A percentile compares a stretch with the other conserved stretches of the same genome.
These are phyloP conservation scores for Mormyrus proboscirostris DNA, from an alignment of 2,797 vertebrate species.

Conservation along the genomic window DNA sequence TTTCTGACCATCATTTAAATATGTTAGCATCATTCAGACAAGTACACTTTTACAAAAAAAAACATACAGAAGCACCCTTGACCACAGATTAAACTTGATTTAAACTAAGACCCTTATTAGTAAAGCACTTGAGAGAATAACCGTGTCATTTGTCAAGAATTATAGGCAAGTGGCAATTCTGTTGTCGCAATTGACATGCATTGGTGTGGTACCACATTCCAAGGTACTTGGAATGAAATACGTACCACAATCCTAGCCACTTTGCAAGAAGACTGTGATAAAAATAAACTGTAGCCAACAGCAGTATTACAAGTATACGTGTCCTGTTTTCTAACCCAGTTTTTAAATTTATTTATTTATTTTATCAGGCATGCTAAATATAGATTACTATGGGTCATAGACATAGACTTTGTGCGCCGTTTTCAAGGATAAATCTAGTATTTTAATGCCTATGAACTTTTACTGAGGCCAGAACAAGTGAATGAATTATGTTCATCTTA, in stretches of 20 bases:
- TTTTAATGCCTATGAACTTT: background rate
- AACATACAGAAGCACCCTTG: background rate
- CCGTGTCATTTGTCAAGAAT: background rate
- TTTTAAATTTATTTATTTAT: constrained; percentile 4
- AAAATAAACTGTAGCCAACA: constrained; percentile 8
- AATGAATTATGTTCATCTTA: background rate
- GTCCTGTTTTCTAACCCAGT: constrained; percentile 13
- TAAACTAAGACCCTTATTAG: constrained; percentile 16
- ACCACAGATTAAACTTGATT: constrained; percentile 7
- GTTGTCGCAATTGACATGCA: background rate
- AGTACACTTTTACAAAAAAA: background rate
- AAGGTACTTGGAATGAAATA: background rate
- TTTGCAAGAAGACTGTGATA: background rate
- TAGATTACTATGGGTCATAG: constrained; percentile 14
- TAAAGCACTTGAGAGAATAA: constrained; percentile 6
- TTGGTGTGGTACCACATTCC: background rate
- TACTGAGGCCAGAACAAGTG: background rate
- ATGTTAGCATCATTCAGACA: background rate
- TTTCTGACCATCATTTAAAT: background rate
- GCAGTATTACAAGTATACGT: constrained; percentile 3
- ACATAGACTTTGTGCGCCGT: background rate
- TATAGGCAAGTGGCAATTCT: background rate
- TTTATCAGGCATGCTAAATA: constrained; percentile 15
- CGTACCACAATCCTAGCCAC: background rate
- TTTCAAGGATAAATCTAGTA: constrained; percentile 5